Evolutionary conservation across 2,888 invertebrate genomes (phyloP), one percentile per base, ranked within the genome.

Genomic region (Euspilapteryx auroguttella): DNA sequence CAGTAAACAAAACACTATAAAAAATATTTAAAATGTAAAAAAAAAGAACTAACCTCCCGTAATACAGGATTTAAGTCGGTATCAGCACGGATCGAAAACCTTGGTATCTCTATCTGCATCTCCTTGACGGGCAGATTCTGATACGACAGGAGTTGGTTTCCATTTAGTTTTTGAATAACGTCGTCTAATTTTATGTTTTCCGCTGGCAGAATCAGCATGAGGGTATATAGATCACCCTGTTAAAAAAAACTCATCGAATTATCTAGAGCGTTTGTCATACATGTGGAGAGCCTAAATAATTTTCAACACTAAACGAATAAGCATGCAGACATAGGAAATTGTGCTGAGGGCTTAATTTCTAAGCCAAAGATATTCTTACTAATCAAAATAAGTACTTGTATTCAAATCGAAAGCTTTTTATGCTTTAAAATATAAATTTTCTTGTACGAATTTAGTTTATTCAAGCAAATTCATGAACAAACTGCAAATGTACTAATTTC

Each of bases 171-270:
- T 1, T 39, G 31, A 1, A 76, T 34, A 1, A 66, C 41, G 1
- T 38, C 36, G 2, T 52, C 42, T 0, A 76, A 42, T 9, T 46
- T 53, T 5, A 55, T 38, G 3, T 43, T 32, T 9, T 44, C 33
- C 2, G 52, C 49, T 0, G 80, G 80, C 9, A 79, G 35, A 8
- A 80, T 55, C 1, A 79, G 33, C 36, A 79, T 57, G 38, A 79
- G 43, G 0, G 73, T 64, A 39, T 77, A 79, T 29, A 71, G 55
- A 5, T 64, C 48, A 9, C 50, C 49, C 79, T 79, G 53, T 8
- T 59, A 63, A 21, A 13, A 15, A 10, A 21, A 21, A 20, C 10
- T 12, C 8, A 13, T 13, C 14, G 11, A 5, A 2, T 4, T 17
- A 17, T 17, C 8, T 8, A 17, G 5, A 6, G 17, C 17, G 8